Evolutionary conservation across 2,797 vertebrate species (phyloP).

Genomic region (Molothrus aeneus): DNA sequence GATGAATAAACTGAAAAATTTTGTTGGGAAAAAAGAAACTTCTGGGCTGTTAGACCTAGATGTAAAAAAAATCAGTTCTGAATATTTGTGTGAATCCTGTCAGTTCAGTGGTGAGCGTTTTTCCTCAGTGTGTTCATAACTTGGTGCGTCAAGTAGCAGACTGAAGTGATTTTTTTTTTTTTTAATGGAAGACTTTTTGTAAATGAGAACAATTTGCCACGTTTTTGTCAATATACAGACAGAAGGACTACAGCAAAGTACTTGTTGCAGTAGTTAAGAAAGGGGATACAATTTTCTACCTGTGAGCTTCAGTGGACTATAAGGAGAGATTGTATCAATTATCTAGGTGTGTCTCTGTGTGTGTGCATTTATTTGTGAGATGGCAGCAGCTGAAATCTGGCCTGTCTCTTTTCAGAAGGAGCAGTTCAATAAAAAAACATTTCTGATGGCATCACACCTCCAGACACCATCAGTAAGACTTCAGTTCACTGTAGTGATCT

Average conservation of each 20-base stretch:
- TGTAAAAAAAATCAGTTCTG: neutral
- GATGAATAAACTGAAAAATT: constrained; percentile 49
- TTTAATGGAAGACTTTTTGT: neutral
- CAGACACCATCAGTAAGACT: neutral
- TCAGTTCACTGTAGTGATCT: neutral
- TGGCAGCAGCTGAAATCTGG: neutral
- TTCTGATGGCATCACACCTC: neutral
- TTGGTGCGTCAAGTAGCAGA: neutral
- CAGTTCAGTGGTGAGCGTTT: neutral
- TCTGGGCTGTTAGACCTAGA: neutral
- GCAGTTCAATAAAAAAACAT: neutral
- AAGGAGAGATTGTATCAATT: neutral
- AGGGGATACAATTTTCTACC: neutral
- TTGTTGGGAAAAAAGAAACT: constrained; percentile 16
- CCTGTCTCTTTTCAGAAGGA: neutral
- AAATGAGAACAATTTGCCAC: neutral
- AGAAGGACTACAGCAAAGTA: neutral
- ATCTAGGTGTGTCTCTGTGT: neutral
- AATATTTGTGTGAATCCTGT: constrained; percentile 19
- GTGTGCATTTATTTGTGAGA: neutral
- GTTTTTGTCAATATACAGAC: neutral
- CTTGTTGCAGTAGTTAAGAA: neutral
- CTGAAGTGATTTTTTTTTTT: neutral
- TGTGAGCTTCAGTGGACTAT: neutral
- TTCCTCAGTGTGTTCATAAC: neutral